Conservation (phyloP, 2,888 invertebrate species). For the Reticulitermes lucifugus region DNA sequence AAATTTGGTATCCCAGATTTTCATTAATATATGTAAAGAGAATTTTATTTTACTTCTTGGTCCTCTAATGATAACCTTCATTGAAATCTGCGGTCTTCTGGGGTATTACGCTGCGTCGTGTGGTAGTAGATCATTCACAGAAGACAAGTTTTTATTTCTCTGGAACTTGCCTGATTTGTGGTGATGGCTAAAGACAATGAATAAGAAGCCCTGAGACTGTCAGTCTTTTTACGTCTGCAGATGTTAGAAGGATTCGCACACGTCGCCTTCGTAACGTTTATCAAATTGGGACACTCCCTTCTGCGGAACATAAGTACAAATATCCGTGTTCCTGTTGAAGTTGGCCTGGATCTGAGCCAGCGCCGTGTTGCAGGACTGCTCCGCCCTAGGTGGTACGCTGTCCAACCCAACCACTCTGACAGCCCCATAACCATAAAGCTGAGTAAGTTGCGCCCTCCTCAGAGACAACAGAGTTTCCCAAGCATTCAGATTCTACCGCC, state of each 20-base stretch:
- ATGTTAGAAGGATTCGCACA: neutral
- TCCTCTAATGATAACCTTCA: too few species aligned
- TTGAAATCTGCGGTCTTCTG: too few species aligned
- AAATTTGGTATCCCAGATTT: too few species aligned
- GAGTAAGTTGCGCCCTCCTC: neutral
- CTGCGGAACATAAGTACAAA: neutral
- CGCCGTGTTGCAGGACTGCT: neutral
- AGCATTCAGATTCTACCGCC: too few species aligned
- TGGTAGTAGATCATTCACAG: too few species aligned
- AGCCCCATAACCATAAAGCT: conserved; percentile 5
- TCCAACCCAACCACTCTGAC: conserved; percentile 1
- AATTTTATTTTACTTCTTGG: too few species aligned
- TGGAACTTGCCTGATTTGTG: neutral
- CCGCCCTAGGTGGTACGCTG: neutral
- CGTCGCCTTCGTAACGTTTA: conserved; percentile 15
- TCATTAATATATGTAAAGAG: too few species aligned
- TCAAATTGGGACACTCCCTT: conserved; percentile 29
- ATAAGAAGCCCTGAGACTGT: neutral
- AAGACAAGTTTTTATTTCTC: neutral
- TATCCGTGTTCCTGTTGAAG: conserved; percentile 12
- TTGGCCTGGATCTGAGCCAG: neutral
- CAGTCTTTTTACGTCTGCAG: conserved; percentile 6
- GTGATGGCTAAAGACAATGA: neutral
- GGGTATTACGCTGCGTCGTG: too few species aligned
- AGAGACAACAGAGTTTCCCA: too few species aligned